Percentiles rank a stretch among this genome's conserved stretches.
These are phyloP conservation scores for Ceraclea dissimilis DNA, from an alignment of 2,888 invertebrate genomes.

Conservation along the genomic window DNA sequence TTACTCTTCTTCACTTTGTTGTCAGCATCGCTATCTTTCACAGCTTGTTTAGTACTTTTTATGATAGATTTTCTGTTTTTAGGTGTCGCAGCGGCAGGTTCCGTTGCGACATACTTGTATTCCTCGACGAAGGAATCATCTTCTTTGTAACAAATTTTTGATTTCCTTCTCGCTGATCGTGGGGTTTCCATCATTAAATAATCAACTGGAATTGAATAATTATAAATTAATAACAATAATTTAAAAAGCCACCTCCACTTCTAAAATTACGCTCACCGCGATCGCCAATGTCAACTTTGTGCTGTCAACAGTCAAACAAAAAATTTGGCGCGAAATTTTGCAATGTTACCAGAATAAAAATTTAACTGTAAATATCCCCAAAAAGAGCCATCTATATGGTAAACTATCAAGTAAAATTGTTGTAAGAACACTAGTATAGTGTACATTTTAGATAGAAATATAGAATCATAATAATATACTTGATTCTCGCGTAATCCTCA, in stretches of 20 bases:
- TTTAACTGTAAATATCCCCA: background rate
- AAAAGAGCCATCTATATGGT: no score
- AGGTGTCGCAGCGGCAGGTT: slow-evolving; percentile 3
- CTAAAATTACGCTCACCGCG: no score
- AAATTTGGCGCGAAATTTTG: background rate
- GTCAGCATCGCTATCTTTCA: slow-evolving; percentile 4
- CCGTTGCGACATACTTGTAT: slow-evolving; percentile 3
- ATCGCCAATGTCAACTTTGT: no score
- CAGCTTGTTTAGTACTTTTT: background rate
- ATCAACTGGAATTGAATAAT: no score
- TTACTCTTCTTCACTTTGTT: background rate
- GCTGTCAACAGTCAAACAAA: background rate
- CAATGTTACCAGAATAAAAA: background rate
- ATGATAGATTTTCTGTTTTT: slow-evolving; percentile 9
- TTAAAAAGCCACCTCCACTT: no score
- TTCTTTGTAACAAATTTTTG: slow-evolving; percentile 23
- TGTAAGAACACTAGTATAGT: no score
- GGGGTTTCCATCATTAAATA: slow-evolving; percentile 13
- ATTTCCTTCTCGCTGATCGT: slow-evolving; percentile 16
- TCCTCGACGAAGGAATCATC: slow-evolving; percentile 21
- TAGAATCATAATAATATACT: no score
- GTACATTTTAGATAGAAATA: no score
- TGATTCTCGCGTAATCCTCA: no score
- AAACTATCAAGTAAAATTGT: no score
- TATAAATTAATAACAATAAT: no score